Percentiles rank a stretch among this genome's conserved stretches.
These are phyloP conservation scores for Esox niger DNA, from an alignment of 2,113 vertebrate species.

Conservation along the genomic window DNA sequence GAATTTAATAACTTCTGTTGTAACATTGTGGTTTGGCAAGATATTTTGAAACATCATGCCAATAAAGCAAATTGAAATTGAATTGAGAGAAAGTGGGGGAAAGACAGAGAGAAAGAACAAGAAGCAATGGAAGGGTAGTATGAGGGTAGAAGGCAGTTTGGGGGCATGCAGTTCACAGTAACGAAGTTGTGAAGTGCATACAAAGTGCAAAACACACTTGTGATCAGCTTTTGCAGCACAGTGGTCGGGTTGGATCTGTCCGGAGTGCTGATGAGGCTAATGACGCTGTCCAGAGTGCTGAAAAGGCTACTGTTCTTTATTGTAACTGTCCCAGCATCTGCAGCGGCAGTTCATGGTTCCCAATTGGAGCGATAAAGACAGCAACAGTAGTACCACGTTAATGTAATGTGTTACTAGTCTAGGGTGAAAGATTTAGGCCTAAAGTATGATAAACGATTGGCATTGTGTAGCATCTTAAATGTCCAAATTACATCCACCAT, in stretches of 20 bases:
- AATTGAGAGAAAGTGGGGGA: conserved; percentile 45
- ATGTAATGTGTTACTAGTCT: not conserved
- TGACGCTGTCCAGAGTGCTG: conserved; percentile 13
- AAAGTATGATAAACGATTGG: too few species aligned
- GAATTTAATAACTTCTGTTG: too few species aligned
- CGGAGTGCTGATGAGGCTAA: conserved; percentile 1
- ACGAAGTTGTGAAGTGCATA: too few species aligned
- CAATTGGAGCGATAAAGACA: too few species aligned
- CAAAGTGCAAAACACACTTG: not conserved
- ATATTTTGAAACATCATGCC: too few species aligned
- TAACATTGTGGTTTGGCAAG: too few species aligned
- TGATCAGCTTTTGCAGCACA: not conserved
- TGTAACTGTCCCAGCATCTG: not conserved
- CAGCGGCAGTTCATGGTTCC: too few species aligned
- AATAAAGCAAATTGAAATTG: too few species aligned
- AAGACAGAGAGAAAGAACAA: conserved; percentile 39
- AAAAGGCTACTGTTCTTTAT: not conserved
- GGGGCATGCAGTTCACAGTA: too few species aligned
- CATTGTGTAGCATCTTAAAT: not conserved
- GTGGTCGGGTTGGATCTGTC: not conserved
- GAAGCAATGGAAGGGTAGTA: too few species aligned
- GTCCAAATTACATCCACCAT: not conserved
- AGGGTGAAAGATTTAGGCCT: not conserved
- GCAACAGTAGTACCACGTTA: not conserved
- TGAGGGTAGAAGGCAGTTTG: too few species aligned